A percentile compares a stretch with the other conserved stretches of the same genome.
Conservation (phyloP, 2,888 invertebrate species). For the Heliconius ismenius region DNA sequence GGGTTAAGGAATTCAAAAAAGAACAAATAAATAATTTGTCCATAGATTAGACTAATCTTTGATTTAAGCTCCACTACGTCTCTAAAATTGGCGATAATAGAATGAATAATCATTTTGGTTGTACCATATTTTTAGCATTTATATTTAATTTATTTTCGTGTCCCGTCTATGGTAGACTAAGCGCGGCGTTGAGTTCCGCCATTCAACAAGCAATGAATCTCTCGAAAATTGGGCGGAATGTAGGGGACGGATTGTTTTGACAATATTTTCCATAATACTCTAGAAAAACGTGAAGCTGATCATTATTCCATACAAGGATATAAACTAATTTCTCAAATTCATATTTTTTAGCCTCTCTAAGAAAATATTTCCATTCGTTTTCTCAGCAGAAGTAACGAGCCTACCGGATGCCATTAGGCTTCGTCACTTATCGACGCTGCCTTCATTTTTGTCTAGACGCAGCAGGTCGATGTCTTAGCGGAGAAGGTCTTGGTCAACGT, state of each 20-base stretch:
- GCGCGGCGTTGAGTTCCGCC: background rate
- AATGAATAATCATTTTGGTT: background rate
- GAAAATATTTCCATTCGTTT: background rate
- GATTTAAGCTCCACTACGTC: background rate
- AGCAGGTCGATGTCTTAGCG: conserved; percentile 53
- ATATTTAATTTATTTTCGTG: too few relatives aligned
- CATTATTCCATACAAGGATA: background rate
- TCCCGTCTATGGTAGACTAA: background rate
- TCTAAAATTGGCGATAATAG: background rate
- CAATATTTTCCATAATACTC: too few relatives aligned
- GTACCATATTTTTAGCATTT: too few relatives aligned
- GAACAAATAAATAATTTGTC: too few relatives aligned
- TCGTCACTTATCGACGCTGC: conserved; percentile 42
- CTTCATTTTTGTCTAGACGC: conserved; percentile 47
- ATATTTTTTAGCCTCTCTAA: background rate
- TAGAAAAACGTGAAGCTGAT: background rate
- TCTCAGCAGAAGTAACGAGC: background rate
- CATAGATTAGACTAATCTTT: too few relatives aligned
- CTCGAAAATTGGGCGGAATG: background rate
- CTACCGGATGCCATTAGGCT: conserved; percentile 29
- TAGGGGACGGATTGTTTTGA: background rate
- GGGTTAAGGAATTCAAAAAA: too few relatives aligned
- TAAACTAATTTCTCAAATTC: background rate
- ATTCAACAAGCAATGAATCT: background rate
- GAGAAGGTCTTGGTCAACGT: conserved; percentile 60